A percentile compares a stretch with the other conserved stretches of the same genome.
Conservation (phyloP, 2,113 vertebrate species). For the Heptranchias perlo region DNA sequence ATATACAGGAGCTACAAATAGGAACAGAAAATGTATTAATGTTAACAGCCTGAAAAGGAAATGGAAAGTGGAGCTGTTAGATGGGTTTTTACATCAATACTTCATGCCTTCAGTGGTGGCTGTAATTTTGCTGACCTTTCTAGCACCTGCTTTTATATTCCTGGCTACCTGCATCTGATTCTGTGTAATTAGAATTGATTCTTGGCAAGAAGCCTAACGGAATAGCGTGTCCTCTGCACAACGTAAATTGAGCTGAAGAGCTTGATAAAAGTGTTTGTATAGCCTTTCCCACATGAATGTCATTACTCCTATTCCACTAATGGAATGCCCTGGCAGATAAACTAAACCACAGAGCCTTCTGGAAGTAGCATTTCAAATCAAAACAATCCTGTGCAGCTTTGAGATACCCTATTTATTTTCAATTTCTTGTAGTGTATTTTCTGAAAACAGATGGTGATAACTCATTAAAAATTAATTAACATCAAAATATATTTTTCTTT, state of each 20-base stretch:
- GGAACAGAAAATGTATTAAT: neutral
- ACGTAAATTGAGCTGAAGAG: constrained; percentile 6
- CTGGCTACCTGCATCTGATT: neutral
- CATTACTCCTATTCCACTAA: neutral
- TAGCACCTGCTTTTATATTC: constrained; percentile 3
- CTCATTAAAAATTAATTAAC: neutral
- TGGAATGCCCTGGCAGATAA: neutral
- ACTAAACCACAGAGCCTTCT: neutral
- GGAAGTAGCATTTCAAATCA: neutral
- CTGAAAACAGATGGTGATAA: neutral
- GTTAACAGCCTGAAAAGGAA: neutral
- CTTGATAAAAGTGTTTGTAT: neutral
- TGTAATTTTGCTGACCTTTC: neutral
- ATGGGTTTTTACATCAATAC: neutral
- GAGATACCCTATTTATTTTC: neutral
- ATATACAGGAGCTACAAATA: neutral
- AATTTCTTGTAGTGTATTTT: neutral
- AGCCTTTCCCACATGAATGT: neutral
- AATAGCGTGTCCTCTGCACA: neutral
- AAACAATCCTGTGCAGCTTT: neutral
- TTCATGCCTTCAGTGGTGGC: neutral
- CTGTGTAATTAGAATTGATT: neutral
- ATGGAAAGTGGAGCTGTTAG: neutral
- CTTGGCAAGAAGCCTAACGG: neutral
- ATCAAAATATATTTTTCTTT: neutral